Evolutionary conservation across 2,888 invertebrate genomes (phyloP).

Genomic region (Hydroisotoma schaefferi): DNA sequence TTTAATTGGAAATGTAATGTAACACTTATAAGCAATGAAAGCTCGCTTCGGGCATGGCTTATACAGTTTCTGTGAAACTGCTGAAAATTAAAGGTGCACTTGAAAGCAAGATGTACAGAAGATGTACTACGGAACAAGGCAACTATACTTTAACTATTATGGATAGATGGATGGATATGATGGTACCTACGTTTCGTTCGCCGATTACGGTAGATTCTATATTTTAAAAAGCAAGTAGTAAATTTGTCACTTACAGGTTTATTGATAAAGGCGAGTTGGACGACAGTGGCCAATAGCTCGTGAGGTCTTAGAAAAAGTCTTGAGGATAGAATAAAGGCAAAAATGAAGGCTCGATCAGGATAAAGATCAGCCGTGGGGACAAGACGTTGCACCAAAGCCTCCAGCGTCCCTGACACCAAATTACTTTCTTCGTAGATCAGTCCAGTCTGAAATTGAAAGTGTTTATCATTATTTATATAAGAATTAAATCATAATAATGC

Average conservation of each 20-base stretch:
- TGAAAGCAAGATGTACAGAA: no score
- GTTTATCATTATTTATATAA: no score
- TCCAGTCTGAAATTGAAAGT: constrained; percentile 53
- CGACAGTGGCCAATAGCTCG: constrained; percentile 80
- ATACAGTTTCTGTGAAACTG: no score
- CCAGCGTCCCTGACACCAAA: constrained; percentile 77
- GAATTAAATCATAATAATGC: no score
- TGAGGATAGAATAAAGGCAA: constrained; percentile 89
- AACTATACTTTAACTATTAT: no score
- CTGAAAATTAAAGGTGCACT: no score
- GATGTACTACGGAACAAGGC: no score
- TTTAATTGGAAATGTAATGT: no score
- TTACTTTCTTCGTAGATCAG: constrained; percentile 75
- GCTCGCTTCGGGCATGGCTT: no score
- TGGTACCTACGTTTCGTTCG: neutral
- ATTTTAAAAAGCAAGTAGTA: neutral
- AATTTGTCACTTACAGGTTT: neutral
- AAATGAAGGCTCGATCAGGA: constrained; percentile 81
- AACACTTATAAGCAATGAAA: no score
- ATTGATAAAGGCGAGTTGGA: constrained; percentile 58
- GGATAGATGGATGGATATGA: no score
- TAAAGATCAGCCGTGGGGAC: constrained; percentile 85
- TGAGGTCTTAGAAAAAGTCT: constrained; percentile 89
- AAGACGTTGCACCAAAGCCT: constrained; percentile 84
- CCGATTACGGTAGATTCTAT: neutral